Evolutionary conservation across 2,113 vertebrate species (phyloP), one percentile per base, ranked within the genome.

Genomic region (Carassius auratus): DNA sequence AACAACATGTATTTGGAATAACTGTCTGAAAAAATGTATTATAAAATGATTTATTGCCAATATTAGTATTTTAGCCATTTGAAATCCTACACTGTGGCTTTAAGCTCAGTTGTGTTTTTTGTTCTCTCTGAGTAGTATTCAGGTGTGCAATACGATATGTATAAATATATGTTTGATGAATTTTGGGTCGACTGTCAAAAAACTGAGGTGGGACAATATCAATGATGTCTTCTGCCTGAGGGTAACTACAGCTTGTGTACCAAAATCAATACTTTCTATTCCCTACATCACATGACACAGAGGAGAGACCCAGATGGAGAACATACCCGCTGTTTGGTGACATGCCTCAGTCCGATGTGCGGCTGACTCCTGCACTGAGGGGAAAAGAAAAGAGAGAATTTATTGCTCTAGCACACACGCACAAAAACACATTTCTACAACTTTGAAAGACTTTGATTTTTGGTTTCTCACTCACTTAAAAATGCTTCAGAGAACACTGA

Each of bases 251-350:
- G 42, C 42, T 68, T 57, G 21, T 30, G 8, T 19, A 36, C 12
- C 26, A 38, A 75, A 81, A 64, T 86, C 85, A 81, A 85, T 85
- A 73, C n/a, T n/a, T 79, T 23, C 9, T 21, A 23, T 66, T 81
- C 19, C 10, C 57, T 79, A 80, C 4, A 80, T 38, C 3, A 64
- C 13, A 66, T 66, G 21, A 48, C 78, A 66, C 8, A 73, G 69
- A 36, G 79, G 12, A 52, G 26, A 75, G 38, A 81, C 17, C 38
- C 38, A 33, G 68, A n/a, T n/a, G n/a, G n/a, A n/a, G n/a, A 50
- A 89, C 90, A 2, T 92, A 92, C 91, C 91, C 87, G 84, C 76
- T 90, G 90, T 73, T 92, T 93, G 59, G 89, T 57, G 78, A 86
- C 84, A 69, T 91, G 92, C 42, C 90, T 93, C 84, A 90, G n/a